phyloP scores from a whole-genome alignment of 2,888 invertebrate species.

The Aethes cnicana region DNA sequence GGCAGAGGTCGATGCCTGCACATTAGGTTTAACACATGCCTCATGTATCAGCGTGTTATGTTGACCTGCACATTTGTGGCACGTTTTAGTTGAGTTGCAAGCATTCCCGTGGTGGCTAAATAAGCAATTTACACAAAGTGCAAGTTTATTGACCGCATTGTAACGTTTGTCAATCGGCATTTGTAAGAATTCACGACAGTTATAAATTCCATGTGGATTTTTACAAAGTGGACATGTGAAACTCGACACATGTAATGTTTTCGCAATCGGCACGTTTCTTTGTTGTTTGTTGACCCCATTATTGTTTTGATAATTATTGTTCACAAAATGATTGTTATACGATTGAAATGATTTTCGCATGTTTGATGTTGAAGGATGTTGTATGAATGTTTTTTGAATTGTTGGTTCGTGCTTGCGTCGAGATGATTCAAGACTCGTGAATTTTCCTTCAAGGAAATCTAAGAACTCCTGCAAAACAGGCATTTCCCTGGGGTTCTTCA shows the following conservation, averaged over 20 bases:
- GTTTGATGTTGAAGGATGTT: background rate
- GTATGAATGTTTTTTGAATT: background rate
- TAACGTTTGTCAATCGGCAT: background rate
- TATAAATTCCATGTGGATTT: background rate
- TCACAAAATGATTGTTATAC: too few species aligned
- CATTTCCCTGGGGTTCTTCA: slow-evolving; percentile 29
- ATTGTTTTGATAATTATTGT: background rate
- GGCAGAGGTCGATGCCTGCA: too few species aligned
- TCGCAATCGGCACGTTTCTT: background rate
- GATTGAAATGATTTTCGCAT: background rate
- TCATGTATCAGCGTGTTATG: slow-evolving; percentile 33
- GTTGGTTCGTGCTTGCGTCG: slow-evolving; percentile 8
- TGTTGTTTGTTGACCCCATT: too few species aligned
- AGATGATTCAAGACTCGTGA: slow-evolving; percentile 33
- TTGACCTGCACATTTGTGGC: slow-evolving; percentile 16
- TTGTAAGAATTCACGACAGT: slow-evolving; percentile 5
- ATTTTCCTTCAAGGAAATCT: slow-evolving; percentile 34
- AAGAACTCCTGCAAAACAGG: slow-evolving; percentile 32
- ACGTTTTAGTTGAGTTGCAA: slow-evolving; percentile 30
- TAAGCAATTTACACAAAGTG: slow-evolving; percentile 34
- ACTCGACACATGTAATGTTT: background rate
- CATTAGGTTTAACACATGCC: slow-evolving; percentile 11
- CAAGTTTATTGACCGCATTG: background rate
- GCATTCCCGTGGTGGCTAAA: slow-evolving; percentile 30
- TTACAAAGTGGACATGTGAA: slow-evolving; percentile 1